Conservation (phyloP, 2,888 invertebrate species). For the Rhingia rostrata region DNA sequence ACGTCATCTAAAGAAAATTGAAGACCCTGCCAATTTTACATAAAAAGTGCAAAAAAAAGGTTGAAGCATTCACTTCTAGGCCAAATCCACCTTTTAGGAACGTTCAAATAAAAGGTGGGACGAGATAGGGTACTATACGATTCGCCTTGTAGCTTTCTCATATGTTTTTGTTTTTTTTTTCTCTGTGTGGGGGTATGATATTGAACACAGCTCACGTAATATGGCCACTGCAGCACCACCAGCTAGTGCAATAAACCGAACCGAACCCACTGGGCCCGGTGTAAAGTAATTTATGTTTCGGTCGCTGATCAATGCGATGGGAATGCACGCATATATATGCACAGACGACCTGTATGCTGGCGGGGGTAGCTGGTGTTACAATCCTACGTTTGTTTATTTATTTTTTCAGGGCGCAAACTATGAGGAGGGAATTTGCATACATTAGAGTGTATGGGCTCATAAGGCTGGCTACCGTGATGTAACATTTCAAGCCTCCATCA, state of each 20-base stretch:
- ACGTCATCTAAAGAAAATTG: too few relatives aligned
- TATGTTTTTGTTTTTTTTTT: constrained; percentile 14
- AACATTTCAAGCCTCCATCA: constrained; percentile 9
- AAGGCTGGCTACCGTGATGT: constrained; percentile 12
- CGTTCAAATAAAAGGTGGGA: too few relatives aligned
- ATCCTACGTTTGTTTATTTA: background rate
- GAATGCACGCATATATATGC: constrained; percentile 26
- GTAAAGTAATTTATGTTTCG: constrained; percentile 52
- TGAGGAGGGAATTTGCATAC: constrained; percentile 36
- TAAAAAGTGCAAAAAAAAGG: too few relatives aligned
- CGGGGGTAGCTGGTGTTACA: background rate
- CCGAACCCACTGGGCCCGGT: constrained; percentile 49
- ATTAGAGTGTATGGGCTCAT: background rate
- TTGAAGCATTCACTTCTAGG: too few relatives aligned
- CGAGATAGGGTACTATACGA: too few relatives aligned
- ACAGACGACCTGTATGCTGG: background rate
- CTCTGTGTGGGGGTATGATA: background rate
- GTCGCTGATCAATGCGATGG: constrained; percentile 40
- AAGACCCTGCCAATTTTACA: too few relatives aligned
- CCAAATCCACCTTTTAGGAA: too few relatives aligned
- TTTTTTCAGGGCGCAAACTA: background rate
- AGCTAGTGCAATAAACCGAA: constrained; percentile 42
- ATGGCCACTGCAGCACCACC: constrained; percentile 6
- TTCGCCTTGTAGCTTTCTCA: too few relatives aligned
- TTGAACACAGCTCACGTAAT: constrained; percentile 60